phyloP scores from a whole-genome alignment of 2,113 vertebrate genomes.

The Ciconia stormi region DNA sequence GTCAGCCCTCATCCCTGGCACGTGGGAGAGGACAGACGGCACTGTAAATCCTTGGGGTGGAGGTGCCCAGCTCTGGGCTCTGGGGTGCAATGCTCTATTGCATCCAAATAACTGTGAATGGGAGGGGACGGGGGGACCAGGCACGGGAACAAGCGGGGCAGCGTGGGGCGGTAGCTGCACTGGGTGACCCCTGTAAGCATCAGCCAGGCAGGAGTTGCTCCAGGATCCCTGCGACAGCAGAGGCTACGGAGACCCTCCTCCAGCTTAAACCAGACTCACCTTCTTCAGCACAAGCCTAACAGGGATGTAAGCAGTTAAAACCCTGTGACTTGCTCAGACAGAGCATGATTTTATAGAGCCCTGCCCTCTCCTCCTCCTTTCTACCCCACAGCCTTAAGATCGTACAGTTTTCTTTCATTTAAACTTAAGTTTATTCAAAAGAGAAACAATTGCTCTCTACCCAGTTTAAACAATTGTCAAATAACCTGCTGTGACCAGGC shows the following conservation, averaged over 20 bases:
- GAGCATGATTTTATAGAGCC: not conserved
- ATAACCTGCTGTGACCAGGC: not conserved
- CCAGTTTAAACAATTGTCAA: not conserved
- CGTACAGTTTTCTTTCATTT: not conserved
- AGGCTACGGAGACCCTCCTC: not conserved
- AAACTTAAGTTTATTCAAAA: not conserved
- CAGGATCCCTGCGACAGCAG: not conserved
- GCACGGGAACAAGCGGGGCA: not conserved
- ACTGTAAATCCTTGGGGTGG: not conserved
- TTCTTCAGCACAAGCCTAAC: not conserved
- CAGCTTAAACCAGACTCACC: not conserved
- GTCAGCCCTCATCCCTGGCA: not conserved
- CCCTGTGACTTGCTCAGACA: not conserved
- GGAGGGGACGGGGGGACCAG: accelerated
- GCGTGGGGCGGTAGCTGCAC: not conserved
- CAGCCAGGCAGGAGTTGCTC: not conserved
- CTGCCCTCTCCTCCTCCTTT: not conserved
- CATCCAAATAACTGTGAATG: not conserved
- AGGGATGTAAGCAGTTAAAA: slow-evolving; percentile 5
- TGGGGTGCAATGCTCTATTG: not conserved
- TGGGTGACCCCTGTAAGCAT: not conserved
- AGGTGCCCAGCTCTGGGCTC: not conserved
- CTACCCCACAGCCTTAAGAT: not conserved
- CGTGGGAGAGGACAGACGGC: not conserved
- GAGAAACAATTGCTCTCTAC: not conserved